These are phyloP conservation scores for Ellobius talpinus DNA, from an alignment of 2,113 vertebrate species.

Conservation along the genomic window DNA sequence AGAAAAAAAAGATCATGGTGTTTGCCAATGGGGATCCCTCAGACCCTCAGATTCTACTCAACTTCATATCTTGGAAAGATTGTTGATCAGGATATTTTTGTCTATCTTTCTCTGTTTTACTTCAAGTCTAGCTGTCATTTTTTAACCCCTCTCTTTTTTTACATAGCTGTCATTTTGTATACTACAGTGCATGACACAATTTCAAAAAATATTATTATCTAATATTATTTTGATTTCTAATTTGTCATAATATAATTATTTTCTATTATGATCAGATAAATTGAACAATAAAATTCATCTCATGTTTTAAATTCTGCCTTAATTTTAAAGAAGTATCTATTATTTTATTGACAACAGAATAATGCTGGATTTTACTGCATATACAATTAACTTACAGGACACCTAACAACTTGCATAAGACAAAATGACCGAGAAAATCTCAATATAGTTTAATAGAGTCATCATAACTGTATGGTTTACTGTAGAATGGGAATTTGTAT, in stretches of 20 bases:
- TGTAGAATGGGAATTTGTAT: neutral
- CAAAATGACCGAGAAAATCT: neutral
- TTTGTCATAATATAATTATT: neutral
- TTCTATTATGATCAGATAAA: neutral
- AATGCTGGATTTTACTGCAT: neutral
- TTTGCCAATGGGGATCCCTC: neutral
- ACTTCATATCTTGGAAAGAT: neutral
- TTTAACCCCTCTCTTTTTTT: too few species aligned
- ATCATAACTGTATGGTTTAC: too few species aligned
- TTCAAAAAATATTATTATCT: neutral
- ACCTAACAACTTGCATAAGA: neutral
- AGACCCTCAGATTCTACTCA: neutral
- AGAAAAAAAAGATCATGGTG: neutral
- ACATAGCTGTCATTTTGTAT: neutral
- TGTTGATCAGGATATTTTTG: neutral
- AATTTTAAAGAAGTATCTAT: neutral
- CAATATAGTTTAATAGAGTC: neutral
- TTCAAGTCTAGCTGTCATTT: neutral
- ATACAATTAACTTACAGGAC: neutral
- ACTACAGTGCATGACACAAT: neutral
- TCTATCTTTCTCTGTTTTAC: neutral
- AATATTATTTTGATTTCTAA: neutral
- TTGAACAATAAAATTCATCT: neutral
- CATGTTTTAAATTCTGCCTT: neutral
- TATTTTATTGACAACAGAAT: neutral